Evolutionary conservation across 2,888 invertebrate genomes (phyloP).

Genomic region (Piscicola geometra): DNA sequence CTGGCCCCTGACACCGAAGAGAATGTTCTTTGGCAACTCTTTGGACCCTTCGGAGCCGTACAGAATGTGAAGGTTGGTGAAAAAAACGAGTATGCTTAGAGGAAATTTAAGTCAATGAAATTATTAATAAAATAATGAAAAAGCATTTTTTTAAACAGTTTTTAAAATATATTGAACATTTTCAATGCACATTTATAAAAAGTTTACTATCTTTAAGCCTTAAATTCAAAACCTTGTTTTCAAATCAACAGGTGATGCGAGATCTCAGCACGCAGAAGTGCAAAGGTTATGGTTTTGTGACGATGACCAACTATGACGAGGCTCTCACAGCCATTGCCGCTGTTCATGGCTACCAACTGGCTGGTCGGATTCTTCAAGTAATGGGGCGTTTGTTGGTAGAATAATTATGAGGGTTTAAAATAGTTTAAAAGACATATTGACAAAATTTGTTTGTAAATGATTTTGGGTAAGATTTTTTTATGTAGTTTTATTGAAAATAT

Average conservation of each 20-base stretch:
- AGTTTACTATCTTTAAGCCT: too few species aligned
- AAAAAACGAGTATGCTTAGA: background rate
- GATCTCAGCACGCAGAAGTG: slow-evolving; percentile 93
- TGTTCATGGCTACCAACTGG: slow-evolving; percentile 88
- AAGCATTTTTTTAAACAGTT: too few species aligned
- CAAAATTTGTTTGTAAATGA: too few species aligned
- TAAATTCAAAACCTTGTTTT: too few species aligned
- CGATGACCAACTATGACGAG: slow-evolving; percentile 97
- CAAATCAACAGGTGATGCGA: slow-evolving; percentile 71
- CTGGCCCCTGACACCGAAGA: slow-evolving; percentile 86
- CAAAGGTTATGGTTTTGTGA: slow-evolving; percentile 95
- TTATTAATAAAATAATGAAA: too few species aligned
- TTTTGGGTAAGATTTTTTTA: too few species aligned
- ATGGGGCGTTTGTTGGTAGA: too few species aligned
- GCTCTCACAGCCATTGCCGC: slow-evolving; percentile 92
- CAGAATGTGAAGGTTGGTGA: slow-evolving; percentile 77
- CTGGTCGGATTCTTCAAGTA: slow-evolving; percentile 92
- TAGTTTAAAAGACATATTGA: too few species aligned
- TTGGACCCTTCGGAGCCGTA: slow-evolving; percentile 94
- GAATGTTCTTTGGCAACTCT: slow-evolving; percentile 84
- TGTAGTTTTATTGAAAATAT: too few species aligned
- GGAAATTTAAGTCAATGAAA: background rate
- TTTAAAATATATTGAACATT: too few species aligned
- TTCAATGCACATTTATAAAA: too few species aligned
- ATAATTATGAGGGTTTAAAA: too few species aligned